Conservation (phyloP, 1,140 invertebrate species). For the Harpegnathos saltator region DNA sequence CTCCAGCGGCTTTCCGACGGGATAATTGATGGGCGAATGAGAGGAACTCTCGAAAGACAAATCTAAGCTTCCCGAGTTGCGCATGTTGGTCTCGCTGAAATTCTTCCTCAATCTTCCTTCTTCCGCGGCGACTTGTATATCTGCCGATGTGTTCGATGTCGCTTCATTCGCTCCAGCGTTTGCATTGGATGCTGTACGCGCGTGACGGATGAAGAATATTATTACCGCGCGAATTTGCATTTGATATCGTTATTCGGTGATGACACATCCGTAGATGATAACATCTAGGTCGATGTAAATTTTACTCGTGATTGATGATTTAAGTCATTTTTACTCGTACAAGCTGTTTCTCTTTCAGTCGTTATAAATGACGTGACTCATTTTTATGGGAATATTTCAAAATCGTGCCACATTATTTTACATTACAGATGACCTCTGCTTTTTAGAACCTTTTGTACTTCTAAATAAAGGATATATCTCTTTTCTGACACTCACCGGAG, state of each 20-base stretch:
- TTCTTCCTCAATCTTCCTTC: constrained; percentile 84
- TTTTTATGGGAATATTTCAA: background rate
- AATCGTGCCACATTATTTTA: background rate
- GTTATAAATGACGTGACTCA: background rate
- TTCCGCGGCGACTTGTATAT: constrained; percentile 81
- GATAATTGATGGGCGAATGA: constrained; percentile 88
- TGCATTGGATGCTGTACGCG: background rate
- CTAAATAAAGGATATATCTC: background rate
- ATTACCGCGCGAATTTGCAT: background rate
- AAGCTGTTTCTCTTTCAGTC: background rate
- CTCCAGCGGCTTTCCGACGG: constrained; percentile 92
- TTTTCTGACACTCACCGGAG: constrained; percentile 11
- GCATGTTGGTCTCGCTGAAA: constrained; percentile 55
- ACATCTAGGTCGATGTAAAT: no score
- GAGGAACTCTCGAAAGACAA: constrained; percentile 68
- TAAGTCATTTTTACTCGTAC: background rate
- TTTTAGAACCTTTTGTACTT: background rate
- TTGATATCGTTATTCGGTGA: background rate
- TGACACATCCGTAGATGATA: background rate
- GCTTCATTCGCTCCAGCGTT: background rate
- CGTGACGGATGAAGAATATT: constrained; percentile 6
- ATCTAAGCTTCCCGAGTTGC: constrained; percentile 72
- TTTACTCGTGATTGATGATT: background rate
- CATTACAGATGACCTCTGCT: background rate
- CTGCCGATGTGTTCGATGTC: background rate